Conservation (phyloP, 2,888 invertebrate genomes). For the Fragum fragum region DNA sequence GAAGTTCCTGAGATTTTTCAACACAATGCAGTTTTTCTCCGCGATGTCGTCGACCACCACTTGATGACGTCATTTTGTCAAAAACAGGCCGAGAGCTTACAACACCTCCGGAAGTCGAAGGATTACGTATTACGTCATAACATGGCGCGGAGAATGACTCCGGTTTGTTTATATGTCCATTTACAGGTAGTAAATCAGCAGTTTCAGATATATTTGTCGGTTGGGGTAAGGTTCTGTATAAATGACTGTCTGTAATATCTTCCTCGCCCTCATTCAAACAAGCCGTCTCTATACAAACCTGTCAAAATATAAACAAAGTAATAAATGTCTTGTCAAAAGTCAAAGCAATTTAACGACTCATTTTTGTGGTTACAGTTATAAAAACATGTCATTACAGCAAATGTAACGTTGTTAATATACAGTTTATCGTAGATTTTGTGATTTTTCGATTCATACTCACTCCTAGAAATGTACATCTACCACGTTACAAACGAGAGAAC, state of each 20-base stretch:
- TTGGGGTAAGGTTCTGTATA: background rate
- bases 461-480: too few relatives aligned
- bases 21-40: conserved; percentile 36
- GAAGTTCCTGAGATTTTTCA: conserved; percentile 64
- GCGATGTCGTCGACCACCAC: conserved; percentile 30
- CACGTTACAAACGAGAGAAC: too few relatives aligned
- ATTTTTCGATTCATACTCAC: too few relatives aligned
- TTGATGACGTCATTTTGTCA: conserved; percentile 1
- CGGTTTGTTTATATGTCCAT: background rate
- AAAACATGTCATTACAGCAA: too few relatives aligned
- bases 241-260: background rate
- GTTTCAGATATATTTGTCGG: background rate
- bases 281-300: conserved; percentile 49
- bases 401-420: too few relatives aligned
- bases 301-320: background rate
- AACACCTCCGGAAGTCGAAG: background rate
- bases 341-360: background rate
- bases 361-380: background rate
- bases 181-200: background rate
- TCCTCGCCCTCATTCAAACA: conserved; percentile 24
- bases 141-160: background rate
- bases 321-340: conserved; percentile 2
- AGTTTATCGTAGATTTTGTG: too few relatives aligned
- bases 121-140: background rate
- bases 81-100: background rate